A percentile compares a stretch with the other conserved stretches of the same genome.
Conservation (phyloP, 2,113 vertebrate species). For the Hippocampus zosterae region DNA sequence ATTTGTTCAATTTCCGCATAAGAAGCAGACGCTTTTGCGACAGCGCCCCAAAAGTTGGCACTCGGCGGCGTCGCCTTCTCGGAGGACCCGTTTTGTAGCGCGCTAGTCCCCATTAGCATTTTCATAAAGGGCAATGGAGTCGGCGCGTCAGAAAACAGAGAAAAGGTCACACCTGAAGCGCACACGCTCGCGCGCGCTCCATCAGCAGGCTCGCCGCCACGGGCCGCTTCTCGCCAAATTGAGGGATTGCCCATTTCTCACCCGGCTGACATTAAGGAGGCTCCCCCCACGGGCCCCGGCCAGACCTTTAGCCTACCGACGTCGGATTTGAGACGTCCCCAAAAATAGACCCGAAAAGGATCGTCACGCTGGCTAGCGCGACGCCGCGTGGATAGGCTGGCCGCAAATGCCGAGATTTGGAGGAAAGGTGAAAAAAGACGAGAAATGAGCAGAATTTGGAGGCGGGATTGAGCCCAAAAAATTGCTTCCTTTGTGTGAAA, state of each 20-base stretch:
- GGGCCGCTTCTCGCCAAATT: slow-evolving; percentile 57
- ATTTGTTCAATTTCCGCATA: not conserved
- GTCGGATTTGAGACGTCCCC: not conserved
- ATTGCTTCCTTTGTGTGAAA: too few species aligned
- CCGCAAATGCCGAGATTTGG: too few species aligned
- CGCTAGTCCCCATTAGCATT: slow-evolving; percentile 69
- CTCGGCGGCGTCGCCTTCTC: slow-evolving; percentile 50
- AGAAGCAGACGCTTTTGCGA: slow-evolving; percentile 19
- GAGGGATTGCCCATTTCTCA: slow-evolving; percentile 64
- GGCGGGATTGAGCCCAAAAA: too few species aligned
- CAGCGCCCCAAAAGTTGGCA: slow-evolving; percentile 40
- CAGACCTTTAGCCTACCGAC: slow-evolving; percentile 14
- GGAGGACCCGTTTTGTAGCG: slow-evolving; percentile 58
- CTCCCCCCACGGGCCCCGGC: too few species aligned
- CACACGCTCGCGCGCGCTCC: slow-evolving; percentile 30
- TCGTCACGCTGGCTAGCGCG: not conserved
- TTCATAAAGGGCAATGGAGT: slow-evolving; percentile 71
- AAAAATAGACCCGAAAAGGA: not conserved
- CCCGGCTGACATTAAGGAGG: slow-evolving; percentile 66
- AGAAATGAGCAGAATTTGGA: too few species aligned
- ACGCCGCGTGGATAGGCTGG: not conserved
- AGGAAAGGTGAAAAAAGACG: too few species aligned
- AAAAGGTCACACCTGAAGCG: slow-evolving; percentile 70
- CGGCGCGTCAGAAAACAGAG: slow-evolving; percentile 62
- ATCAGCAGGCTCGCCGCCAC: slow-evolving; percentile 57